These are phyloP conservation scores for Osmerus eperlanus DNA, from an alignment of 2,113 vertebrate genomes.

Conservation along the genomic window DNA sequence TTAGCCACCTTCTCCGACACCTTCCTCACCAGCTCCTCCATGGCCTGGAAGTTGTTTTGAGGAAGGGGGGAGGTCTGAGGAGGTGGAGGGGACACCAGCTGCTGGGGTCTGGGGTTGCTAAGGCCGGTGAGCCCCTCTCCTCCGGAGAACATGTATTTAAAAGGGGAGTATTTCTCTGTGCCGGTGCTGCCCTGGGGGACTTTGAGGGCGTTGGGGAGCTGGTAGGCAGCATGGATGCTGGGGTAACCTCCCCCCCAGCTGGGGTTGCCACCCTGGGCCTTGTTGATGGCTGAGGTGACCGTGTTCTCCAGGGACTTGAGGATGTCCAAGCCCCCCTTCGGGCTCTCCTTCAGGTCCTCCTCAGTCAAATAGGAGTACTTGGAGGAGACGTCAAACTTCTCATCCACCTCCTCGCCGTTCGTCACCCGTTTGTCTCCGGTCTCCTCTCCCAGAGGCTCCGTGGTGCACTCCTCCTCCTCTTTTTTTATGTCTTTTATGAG, in stretches of 20 bases:
- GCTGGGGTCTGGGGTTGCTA: slow-evolving; percentile 75
- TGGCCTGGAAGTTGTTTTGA: slow-evolving; percentile 89
- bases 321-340: slow-evolving; percentile 94
- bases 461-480: slow-evolving; percentile 76
- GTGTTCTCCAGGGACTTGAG: slow-evolving; percentile 97
- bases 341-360: slow-evolving; percentile 94
- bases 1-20: slow-evolving; percentile 91
- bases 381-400: slow-evolving; percentile 85
- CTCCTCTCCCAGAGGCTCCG: slow-evolving; percentile 48
- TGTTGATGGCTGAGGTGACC: slow-evolving; percentile 95
- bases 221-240: slow-evolving; percentile 98
- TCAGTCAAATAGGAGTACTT: slow-evolving; percentile 96
- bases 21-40: slow-evolving; percentile 93
- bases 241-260: slow-evolving; percentile 94
- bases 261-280: slow-evolving; percentile 94
- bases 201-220: slow-evolving; percentile 93
- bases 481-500: slow-evolving; percentile 84
- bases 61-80: slow-evolving; percentile 85
- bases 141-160: slow-evolving; percentile 80
- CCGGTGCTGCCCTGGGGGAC: slow-evolving; percentile 77
- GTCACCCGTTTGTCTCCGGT: slow-evolving; percentile 77
- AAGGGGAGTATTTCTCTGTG: slow-evolving; percentile 77
- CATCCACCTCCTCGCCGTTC: slow-evolving; percentile 65
- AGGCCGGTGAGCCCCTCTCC: slow-evolving; percentile 74
- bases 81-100: slow-evolving; percentile 80